A percentile compares a stretch with the other conserved stretches of the same genome.
Evolutionary conservation across 2,888 invertebrate genomes (phyloP).

Genomic region (Zaprionus lineosus): DNA sequence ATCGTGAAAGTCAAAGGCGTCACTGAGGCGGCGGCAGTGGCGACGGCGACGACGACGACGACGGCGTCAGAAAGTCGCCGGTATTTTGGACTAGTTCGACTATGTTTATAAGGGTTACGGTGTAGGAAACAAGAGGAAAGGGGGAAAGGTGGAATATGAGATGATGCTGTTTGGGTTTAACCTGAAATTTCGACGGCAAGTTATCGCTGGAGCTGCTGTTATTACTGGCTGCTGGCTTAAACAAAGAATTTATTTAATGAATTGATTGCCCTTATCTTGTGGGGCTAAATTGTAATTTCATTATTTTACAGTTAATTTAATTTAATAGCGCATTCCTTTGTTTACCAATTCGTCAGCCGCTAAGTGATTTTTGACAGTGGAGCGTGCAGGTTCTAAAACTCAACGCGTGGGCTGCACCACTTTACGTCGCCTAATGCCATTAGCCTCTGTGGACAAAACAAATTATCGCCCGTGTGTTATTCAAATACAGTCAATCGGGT

Average conservation of each 20-base stretch:
- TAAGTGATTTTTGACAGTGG: conserved; percentile 67
- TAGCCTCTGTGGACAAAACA: conserved; percentile 22
- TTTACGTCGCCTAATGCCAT: conserved; percentile 5
- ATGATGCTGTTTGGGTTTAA: conserved; percentile 55
- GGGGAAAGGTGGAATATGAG: conserved; percentile 3
- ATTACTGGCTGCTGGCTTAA: neutral
- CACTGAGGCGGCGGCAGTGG: conserved; percentile 44
- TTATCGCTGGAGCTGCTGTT: neutral
- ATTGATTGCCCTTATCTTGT: conserved; percentile 48
- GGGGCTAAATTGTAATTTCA: conserved; percentile 47
- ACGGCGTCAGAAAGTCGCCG: conserved; percentile 54
- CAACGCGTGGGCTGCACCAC: conserved; percentile 27
- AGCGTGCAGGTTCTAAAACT: conserved; percentile 42
- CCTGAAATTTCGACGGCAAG: conserved; percentile 37
- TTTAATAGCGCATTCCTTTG: conserved; percentile 31
- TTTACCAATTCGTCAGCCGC: conserved; percentile 24
- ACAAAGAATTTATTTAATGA: conserved; percentile 61
- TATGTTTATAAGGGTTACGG: conserved; percentile 29
- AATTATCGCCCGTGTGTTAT: conserved; percentile 6
- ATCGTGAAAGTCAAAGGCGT: conserved; percentile 70
- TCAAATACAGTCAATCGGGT: neutral
- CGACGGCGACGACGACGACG: too few relatives aligned
- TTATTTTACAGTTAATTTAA: conserved; percentile 62
- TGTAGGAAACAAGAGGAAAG: too few relatives aligned
- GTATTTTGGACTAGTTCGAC: conserved; percentile 62